Conservation (phyloP, 1,140 invertebrate species). For the Drosophila hydei region DNA sequence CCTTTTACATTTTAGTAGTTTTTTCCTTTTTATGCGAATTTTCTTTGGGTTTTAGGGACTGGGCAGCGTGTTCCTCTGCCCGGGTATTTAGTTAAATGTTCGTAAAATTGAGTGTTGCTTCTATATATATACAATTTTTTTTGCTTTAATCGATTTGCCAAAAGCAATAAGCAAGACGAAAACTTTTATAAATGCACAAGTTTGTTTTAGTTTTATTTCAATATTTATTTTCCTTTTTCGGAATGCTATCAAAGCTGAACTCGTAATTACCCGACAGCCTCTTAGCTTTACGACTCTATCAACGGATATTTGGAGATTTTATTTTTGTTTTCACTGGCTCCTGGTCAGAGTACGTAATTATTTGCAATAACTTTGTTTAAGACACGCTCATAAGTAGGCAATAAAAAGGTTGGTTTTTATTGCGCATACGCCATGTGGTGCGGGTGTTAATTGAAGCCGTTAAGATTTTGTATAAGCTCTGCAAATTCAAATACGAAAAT, state of each 20-base stretch:
- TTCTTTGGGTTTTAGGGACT: conserved; percentile 1
- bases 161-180: conserved; percentile 67
- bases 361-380: conserved; percentile 32
- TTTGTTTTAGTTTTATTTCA: conserved; percentile 61
- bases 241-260: conserved; percentile 16
- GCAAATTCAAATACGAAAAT: no score
- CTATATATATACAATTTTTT: conserved; percentile 44
- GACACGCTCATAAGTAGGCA: conserved; percentile 1
- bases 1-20: conserved; percentile 3
- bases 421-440: conserved; percentile 20
- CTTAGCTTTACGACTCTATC: conserved; percentile 73
- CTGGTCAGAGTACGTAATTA: conserved; percentile 60
- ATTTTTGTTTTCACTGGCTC: conserved; percentile 7
- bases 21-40: neutral
- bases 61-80: conserved; percentile 7
- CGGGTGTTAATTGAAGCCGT: neutral
- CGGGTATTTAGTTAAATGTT: conserved; percentile 80
- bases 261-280: conserved; percentile 64
- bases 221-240: neutral
- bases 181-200: conserved; percentile 73
- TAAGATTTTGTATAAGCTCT: neutral
- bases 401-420: conserved; percentile 18
- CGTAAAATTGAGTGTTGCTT: conserved; percentile 76
- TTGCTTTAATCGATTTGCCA: conserved; percentile 74
- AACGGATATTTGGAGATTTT: conserved; percentile 38